Evolutionary conservation across 2,113 vertebrate species (phyloP), one percentile per base, ranked within the genome.

Genomic region (Austrofundulus limnaeus): DNA sequence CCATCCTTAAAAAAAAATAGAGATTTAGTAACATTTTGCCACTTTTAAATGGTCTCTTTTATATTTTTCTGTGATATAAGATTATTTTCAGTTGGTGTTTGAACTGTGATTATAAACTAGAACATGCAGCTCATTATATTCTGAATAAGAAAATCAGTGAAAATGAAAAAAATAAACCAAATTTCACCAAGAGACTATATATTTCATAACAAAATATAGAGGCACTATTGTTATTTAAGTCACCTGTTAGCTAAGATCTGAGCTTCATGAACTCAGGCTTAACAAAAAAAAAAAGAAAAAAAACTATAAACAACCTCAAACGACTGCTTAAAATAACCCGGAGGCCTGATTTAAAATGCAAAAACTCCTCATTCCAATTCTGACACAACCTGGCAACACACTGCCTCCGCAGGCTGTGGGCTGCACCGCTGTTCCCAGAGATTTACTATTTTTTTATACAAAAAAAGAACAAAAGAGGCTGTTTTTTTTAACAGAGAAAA

Each of bases 391-490:
- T 85, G 80, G 85, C 82, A 89, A 87, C 85, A 43, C 19, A 12
- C 50, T 37, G 66, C 72, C 57, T 63, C 64, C 69, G 54, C 61
- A 56, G 58, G 62, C 68, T 47, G 28, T 57, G 58, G 64, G 61
- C 75, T 80, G 68, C 14, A 60, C 19, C 57, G 19, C 65, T 3
- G 51, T 48, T 69, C 55, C 66, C 52, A 66, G 66, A 85, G 84
- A 85, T 85, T 87, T 77, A 87, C 74, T 64, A 53, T 81, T 78
- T 83, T 72, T 8, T 10, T 8, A 34, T 55, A 76, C 47, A 20
- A 50, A 24, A 62, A 77, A 66, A 76, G 82, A 81, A 87, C 78
- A 82, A 89, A 87, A 84, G 73, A 71, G 65, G 76, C 75, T 54
- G 59, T 73, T 70, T 70, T 61, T 88, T 74, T 34, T 34, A 80